Evolutionary conservation across 2,888 invertebrate species (phyloP), one percentile per base, ranked within the genome.

Genomic region (Drosophila stalkeri): DNA sequence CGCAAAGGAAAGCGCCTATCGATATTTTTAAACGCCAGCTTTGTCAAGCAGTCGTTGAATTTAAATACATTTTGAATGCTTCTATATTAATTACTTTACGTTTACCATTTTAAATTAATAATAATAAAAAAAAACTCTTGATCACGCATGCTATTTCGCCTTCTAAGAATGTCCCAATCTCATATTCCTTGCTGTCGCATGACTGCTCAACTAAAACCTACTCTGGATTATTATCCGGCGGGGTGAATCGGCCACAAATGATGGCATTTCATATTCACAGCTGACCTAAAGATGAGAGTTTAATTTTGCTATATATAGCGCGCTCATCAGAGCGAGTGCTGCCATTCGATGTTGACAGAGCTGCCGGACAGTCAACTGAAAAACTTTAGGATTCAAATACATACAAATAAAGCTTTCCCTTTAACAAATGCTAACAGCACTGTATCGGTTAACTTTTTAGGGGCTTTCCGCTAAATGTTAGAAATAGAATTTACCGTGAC

Each of bases 251-350:
- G n/a, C n/a, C n/a, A n/a, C n/a, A n/a, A n/a, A n/a, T n/a, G n/a
- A n/a, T n/a, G n/a, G n/a, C n/a, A n/a, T n/a, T n/a, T n/a, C n/a
- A n/a, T n/a, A n/a, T n/a, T n/a, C n/a, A n/a, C 27, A 66, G 63
- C 49, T 64, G 51, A 14, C 3, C n/a, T 52, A 23, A 39, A 46
- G 37, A 66, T 66, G 31, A 11, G 16, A 33, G 12, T 33, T 39
- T 4, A 1, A 3, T 5, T 14, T 37, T 37, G 27, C 59, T 37
- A 37, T 20, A 43, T 16, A 6, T 20, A 43, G 3, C 9, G 14
- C 27, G 4, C 8, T 9, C 7, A 8, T 14, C 11, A n/a, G 51
- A 4, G 20, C 7, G 4, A 2, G n/a, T 16, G 55, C 1, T 49
- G 18, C 62, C 31, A 39, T 7, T 35, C 8, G 14, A 3, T 12